Conservation (phyloP, 2,797 vertebrate species). For the Chelonia mydas region DNA sequence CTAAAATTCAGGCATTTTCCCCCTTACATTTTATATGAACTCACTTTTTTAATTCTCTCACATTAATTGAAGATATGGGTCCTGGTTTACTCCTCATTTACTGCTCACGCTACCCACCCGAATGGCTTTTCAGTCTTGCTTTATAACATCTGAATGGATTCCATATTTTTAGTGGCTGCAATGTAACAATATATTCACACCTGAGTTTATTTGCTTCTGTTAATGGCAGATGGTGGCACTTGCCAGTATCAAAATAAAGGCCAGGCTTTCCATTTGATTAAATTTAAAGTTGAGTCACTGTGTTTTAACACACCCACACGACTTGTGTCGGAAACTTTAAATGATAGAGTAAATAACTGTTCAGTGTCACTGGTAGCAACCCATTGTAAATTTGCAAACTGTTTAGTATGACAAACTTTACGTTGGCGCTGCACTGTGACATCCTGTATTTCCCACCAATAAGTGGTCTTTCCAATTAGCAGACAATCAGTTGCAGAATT, state of each 20-base stretch:
- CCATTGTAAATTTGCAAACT: neutral
- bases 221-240: neutral
- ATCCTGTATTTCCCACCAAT: fast-evolving
- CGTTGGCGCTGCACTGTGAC: neutral
- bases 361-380: fast-evolving
- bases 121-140: neutral
- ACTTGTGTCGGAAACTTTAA: neutral
- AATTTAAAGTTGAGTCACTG: fast-evolving
- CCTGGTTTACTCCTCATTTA: neutral
- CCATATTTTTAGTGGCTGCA: neutral
- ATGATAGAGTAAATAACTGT: neutral
- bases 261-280: neutral
- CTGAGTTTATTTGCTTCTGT: neutral
- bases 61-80: fast-evolving
- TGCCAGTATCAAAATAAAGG: neutral
- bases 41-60: neutral
- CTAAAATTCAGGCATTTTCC: neutral
- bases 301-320: neutral
- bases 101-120: fast-evolving
- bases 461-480: neutral
- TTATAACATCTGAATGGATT: neutral
- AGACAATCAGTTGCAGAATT: neutral
- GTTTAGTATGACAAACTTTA: neutral
- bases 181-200: fast-evolving
- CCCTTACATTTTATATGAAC: fast-evolving